Base-by-base conservation (phyloP, 1,140 invertebrate genomes). In the Polypedilum pembai region DNA sequence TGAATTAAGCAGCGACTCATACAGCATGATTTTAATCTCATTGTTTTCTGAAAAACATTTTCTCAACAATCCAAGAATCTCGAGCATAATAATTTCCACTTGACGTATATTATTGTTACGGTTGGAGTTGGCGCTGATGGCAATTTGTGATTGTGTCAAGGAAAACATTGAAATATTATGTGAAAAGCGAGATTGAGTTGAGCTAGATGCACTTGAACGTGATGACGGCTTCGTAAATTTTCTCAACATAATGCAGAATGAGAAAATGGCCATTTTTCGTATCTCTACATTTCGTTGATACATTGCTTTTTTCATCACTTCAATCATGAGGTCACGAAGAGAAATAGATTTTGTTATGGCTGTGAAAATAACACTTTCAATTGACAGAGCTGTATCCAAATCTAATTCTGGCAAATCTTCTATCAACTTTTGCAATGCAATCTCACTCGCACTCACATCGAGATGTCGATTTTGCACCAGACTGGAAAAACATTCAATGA, bases 91-190 rank as follows among this genome's bases (percentile, higher is more conserved):
- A 18, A 69, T 69, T 18, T 69, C 65, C 4, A 18, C 65, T 69
- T 69, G 17, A 69, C 65, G 65, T 21, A 69, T 18, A 8, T 69
- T 18, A 4, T 21, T 69, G 10, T 33, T 33, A 3, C 24, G 24
- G 24, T 69, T 69, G 17, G 45, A 56, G 4, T 12, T 56, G 12
- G 45, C 12, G 18, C 17, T 21, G 65, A 69, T 18, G 18, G 65
- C 65, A 69, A 21, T 21, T 56, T 69, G 65, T 69, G 65, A 69
- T 21, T 69, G 65, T 69, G 65, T 69, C 17, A 69, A 20, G 3
- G 65, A 69, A 21, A 20, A 69, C 65, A 69, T 69, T 20, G 65
- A 69, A 8, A 69, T 69, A 21, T 69, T 69, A 20, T 20, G 45
- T n/a, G 45, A 56, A 15, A 56, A 21, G n/a, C 20, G 65, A 8